These are phyloP conservation scores for Catharus ustulatus DNA, from an alignment of 2,797 vertebrate genomes.

Conservation along the genomic window DNA sequence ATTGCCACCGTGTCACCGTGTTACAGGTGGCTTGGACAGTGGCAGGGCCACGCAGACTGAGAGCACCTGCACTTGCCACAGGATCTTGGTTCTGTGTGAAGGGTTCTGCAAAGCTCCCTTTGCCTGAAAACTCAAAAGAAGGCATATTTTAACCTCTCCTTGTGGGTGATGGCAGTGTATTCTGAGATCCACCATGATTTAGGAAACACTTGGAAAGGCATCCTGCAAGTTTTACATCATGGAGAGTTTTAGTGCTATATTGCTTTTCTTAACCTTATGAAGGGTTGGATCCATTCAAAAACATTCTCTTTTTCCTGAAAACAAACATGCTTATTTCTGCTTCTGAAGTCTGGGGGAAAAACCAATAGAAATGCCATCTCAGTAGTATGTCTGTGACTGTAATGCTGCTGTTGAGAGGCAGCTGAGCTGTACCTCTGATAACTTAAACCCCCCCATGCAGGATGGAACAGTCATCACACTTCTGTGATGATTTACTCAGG, in stretches of 20 bases:
- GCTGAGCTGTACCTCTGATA: not conserved
- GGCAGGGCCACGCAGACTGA: rapidly evolving
- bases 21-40: not conserved
- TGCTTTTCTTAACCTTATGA: not conserved
- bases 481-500: not conserved
- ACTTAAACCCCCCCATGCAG: not conserved
- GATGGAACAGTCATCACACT: not conserved
- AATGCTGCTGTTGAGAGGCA: not conserved
- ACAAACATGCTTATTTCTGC: not conserved
- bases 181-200: not conserved
- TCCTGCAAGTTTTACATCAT: not conserved
- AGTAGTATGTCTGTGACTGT: not conserved
- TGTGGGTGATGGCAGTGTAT: not conserved
- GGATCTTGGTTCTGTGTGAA: not conserved
- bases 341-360: not conserved
- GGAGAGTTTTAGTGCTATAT: not conserved
- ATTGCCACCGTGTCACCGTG: no score
- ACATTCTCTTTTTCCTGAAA: not conserved
- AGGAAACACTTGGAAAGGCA: not conserved
- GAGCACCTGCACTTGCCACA: not conserved
- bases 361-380: not conserved
- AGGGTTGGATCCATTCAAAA: not conserved
- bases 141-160: not conserved
- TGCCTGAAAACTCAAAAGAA: not conserved
- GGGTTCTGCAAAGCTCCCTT: not conserved